These are phyloP conservation scores for Eulacestoma nigropectus DNA, from an alignment of 2,113 vertebrate genomes.

Conservation along the genomic window DNA sequence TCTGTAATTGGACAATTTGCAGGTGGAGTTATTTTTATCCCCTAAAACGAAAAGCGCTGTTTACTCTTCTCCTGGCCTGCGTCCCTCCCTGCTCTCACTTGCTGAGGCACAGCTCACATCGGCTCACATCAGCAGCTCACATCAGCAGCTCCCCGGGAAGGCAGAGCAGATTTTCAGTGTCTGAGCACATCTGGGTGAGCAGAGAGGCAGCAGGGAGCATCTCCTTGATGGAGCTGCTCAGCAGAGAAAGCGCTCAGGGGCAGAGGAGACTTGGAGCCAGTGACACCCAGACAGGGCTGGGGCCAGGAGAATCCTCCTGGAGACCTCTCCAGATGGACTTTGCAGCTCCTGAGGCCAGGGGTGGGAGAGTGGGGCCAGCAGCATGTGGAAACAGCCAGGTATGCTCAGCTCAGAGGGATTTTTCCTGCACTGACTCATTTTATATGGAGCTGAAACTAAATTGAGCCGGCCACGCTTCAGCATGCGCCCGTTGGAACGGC, in stretches of 20 bases:
- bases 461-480: background rate
- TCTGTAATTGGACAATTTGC: background rate
- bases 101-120: background rate
- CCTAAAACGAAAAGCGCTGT: background rate
- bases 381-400: background rate
- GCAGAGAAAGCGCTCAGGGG: background rate
- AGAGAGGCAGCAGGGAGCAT: background rate
- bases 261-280: background rate
- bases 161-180: background rate
- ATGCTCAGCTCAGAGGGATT: background rate
- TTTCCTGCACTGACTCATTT: background rate
- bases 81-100: background rate
- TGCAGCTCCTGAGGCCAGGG: background rate
- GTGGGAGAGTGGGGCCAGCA: background rate
- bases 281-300: background rate
- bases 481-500: accelerated
- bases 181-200: background rate
- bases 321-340: background rate
- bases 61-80: background rate
- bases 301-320: background rate
- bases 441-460: background rate
- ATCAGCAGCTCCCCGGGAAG: background rate
- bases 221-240: background rate
- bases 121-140: background rate
- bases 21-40: background rate